A percentile compares a stretch with the other conserved stretches of the same genome.
phyloP scores from a whole-genome alignment of 2,888 invertebrate genomes.

The Pasiphila rectangulata region DNA sequence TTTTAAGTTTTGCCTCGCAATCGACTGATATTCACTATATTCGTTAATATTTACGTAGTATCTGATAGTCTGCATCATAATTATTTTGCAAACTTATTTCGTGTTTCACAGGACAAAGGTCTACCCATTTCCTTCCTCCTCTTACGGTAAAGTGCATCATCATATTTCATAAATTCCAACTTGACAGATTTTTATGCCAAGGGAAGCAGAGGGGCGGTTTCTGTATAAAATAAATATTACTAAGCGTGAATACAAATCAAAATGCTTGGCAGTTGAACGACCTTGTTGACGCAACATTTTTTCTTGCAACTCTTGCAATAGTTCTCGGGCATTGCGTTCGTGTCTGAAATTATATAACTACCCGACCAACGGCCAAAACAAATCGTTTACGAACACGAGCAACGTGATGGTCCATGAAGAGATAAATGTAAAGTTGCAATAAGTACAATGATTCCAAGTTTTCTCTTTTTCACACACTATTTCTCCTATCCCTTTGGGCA shows the following conservation, averaged over 20 bases:
- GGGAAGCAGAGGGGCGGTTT: no score
- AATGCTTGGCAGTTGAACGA: constrained; percentile 17
- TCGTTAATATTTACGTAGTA: neutral
- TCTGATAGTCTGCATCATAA: no score
- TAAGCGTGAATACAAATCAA: constrained; percentile 4
- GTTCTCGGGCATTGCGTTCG: constrained; percentile 31
- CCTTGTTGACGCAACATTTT: constrained; percentile 31
- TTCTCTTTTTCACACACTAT: neutral
- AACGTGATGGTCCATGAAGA: constrained; percentile 3
- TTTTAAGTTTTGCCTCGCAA: neutral
- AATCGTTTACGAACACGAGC: constrained; percentile 41
- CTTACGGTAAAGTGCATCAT: no score
- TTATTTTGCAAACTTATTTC: no score
- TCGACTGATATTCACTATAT: neutral
- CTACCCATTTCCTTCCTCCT: no score
- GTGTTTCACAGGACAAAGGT: no score
- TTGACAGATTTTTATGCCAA: no score
- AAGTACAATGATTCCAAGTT: neutral
- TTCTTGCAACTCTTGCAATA: constrained; percentile 20
- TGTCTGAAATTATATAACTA: constrained; percentile 38
- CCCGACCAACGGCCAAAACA: constrained; percentile 56
- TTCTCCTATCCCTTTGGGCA: no score
- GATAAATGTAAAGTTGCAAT: neutral
- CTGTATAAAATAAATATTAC: no score
- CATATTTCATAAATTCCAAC: no score